A percentile compares a stretch with the other conserved stretches of the same genome.
Conservation (phyloP, 2,113 vertebrate species). For the Oreocharis arfaki region DNA sequence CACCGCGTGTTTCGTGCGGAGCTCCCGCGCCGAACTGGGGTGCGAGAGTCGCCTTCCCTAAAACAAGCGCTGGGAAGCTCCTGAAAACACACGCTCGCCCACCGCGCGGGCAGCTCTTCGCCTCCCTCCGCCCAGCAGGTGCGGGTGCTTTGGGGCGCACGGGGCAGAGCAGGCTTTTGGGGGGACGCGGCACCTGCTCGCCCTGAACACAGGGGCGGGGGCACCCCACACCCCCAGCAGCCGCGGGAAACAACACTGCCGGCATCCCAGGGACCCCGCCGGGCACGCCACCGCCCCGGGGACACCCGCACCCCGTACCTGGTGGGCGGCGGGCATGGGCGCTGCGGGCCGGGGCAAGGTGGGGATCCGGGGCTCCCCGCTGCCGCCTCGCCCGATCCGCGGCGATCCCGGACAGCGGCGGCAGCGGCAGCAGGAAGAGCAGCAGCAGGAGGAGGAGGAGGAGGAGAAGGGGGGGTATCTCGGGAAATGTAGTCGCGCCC, state of each 20-base stretch:
- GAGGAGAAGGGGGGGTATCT: not conserved
- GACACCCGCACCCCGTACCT: not conserved
- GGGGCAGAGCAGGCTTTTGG: rapidly evolving
- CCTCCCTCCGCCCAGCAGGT: not conserved
- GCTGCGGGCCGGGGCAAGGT: not conserved
- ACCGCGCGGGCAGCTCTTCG: not conserved
- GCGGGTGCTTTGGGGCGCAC: not conserved
- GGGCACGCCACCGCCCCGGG: not conserved
- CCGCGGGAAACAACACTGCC: too few relatives aligned
- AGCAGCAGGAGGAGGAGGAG: rapidly evolving
- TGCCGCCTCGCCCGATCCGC: not conserved
- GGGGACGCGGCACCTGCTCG: not conserved
- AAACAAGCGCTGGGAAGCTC: not conserved
- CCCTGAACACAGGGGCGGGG: too few relatives aligned
- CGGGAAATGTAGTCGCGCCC: slow-evolving; percentile 18
- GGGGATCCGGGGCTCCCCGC: not conserved
- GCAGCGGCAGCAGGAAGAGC: rapidly evolving
- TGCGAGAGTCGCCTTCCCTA: rapidly evolving
- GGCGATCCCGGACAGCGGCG: not conserved
- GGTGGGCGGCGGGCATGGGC: not conserved
- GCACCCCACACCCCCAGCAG: not conserved
- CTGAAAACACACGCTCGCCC: not conserved
- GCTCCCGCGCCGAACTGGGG: rapidly evolving
- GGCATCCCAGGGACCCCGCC: not conserved
- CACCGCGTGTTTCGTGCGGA: rapidly evolving